phyloP scores from a whole-genome alignment of 2,797 vertebrate species.

The Melopsittacus undulatus region DNA sequence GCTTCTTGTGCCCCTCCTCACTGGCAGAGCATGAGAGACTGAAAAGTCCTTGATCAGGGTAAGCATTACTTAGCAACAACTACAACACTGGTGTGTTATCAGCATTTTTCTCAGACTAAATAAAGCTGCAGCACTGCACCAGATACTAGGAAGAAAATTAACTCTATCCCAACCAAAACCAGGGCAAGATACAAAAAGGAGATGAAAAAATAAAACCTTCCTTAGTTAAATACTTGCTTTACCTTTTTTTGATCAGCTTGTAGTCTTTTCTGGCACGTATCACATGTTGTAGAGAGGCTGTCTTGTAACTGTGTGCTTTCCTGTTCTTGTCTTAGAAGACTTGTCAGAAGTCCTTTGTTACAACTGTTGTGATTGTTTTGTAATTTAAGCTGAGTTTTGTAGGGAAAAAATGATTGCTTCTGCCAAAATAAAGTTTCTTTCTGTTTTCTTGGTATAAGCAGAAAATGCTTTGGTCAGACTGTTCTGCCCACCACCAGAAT shows the following conservation, averaged over 20 bases:
- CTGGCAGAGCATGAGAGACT: neutral
- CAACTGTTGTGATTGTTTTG: neutral
- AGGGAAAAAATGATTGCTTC: neutral
- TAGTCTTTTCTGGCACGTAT: neutral
- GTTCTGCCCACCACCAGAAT: neutral
- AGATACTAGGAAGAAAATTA: neutral
- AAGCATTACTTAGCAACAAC: neutral
- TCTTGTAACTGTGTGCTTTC: neutral
- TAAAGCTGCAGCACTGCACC: neutral
- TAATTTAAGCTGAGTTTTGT: neutral
- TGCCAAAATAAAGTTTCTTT: neutral
- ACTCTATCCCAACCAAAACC: neutral
- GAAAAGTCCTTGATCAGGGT: neutral
- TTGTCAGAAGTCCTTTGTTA: neutral
- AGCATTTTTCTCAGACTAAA: neutral
- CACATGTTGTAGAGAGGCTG: rapidly evolving
- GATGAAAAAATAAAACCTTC: neutral
- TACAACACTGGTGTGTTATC: neutral
- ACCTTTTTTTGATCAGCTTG: neutral
- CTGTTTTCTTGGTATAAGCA: neutral
- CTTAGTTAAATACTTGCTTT: neutral
- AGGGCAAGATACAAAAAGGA: neutral
- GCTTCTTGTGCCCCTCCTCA: neutral
- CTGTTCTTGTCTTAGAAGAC: neutral
- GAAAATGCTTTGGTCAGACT: neutral